Conservation (phyloP, 2,888 invertebrate species). For the Heliconius charithonia region DNA sequence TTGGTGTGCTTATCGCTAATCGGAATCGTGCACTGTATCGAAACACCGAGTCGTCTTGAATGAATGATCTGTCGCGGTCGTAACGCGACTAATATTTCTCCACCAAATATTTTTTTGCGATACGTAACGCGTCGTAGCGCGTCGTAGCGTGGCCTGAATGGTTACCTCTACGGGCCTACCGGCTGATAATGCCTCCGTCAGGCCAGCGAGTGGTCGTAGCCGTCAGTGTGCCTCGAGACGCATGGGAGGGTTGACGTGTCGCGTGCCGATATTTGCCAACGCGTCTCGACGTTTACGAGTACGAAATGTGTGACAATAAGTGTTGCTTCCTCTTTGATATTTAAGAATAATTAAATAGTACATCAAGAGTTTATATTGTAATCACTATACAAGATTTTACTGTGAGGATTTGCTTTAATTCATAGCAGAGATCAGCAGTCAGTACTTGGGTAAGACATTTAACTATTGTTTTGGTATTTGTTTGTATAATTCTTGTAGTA, state of each 20-base stretch:
- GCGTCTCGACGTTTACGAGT: constrained; percentile 61
- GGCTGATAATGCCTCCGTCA: constrained; percentile 39
- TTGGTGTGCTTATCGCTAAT: constrained; percentile 83
- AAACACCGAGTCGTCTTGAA: constrained; percentile 63
- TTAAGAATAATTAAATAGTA: constrained; percentile 43
- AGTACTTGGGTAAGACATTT: constrained; percentile 33
- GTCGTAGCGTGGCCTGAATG: constrained; percentile 62
- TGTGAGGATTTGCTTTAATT: constrained; percentile 20
- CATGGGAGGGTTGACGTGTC: constrained; percentile 65
- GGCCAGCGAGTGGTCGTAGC: constrained; percentile 35
- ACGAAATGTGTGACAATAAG: constrained; percentile 83
- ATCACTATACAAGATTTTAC: constrained; percentile 22
- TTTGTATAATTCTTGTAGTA: not conserved
- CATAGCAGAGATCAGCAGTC: not conserved
- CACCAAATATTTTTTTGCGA: constrained; percentile 64
- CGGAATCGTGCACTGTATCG: constrained; percentile 77
- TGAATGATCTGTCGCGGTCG: constrained; percentile 77
- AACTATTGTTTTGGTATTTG: not conserved
- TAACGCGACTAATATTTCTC: constrained; percentile 74
- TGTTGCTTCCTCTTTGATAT: constrained; percentile 75
- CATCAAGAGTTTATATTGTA: constrained; percentile 32
- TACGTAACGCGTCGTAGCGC: constrained; percentile 67
- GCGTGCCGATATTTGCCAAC: constrained; percentile 56
- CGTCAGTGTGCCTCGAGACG: constrained; percentile 72
- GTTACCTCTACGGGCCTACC: constrained; percentile 52